phyloP scores from a whole-genome alignment of 2,888 invertebrate species.

The Pseudoips prasinana region DNA sequence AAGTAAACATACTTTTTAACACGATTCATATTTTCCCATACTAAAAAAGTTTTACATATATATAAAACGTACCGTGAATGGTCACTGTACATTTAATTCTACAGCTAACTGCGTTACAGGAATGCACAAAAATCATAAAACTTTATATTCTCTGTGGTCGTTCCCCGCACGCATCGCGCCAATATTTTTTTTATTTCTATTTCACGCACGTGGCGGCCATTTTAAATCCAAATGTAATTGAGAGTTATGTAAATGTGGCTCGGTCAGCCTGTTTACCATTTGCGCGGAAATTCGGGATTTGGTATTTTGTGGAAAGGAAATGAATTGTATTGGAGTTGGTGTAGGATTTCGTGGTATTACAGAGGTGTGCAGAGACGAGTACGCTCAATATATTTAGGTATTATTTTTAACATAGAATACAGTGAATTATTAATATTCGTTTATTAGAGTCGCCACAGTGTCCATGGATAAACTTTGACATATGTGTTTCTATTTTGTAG shows the following conservation, averaged over 20 bases:
- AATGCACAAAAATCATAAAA: constrained; percentile 44
- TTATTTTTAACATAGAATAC: too few species aligned
- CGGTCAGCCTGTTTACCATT: constrained; percentile 39
- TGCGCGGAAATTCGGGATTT: constrained; percentile 32
- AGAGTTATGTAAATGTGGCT: constrained; percentile 52
- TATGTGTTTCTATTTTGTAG: too few species aligned
- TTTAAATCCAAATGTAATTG: constrained; percentile 59
- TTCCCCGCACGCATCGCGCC: constrained; percentile 37
- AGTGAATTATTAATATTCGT: too few species aligned
- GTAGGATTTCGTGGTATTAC: constrained; percentile 17
- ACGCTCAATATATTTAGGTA: too few species aligned
- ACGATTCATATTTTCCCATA: too few species aligned
- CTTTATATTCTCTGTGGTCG: constrained; percentile 33
- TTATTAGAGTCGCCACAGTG: too few species aligned
- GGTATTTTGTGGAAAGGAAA: constrained; percentile 25
- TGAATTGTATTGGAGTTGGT: constrained; percentile 21
- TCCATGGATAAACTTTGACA: too few species aligned
- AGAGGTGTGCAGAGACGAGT: neutral
- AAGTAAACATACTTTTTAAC: too few species aligned
- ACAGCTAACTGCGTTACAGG: constrained; percentile 28
- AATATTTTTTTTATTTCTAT: constrained; percentile 49
- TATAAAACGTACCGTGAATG: constrained; percentile 12
- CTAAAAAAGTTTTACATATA: too few species aligned
- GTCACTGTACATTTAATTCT: constrained; percentile 14
- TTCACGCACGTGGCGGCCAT: constrained; percentile 52